Percentiles rank a stretch among this genome's conserved stretches.
phyloP scores from a whole-genome alignment of 2,888 invertebrate species.

The Amblyjoppa fuscipennis region DNA sequence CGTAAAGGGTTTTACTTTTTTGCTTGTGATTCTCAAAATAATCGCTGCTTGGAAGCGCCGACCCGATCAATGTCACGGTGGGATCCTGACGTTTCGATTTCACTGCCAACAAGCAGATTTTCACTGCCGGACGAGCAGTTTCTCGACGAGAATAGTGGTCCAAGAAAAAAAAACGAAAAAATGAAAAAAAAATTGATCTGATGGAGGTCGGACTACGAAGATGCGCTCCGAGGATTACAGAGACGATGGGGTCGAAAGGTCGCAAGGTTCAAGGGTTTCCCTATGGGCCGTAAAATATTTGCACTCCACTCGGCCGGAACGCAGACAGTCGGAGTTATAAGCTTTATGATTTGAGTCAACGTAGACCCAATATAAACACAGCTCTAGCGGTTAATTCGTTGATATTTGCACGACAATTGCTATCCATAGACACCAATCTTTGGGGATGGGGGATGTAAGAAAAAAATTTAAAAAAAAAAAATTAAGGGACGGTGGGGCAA shows the following conservation, averaged over 20 bases:
- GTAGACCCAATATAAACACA: conserved; percentile 71
- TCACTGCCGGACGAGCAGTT: neutral
- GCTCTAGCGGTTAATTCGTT: neutral
- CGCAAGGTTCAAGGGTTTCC: conserved; percentile 57
- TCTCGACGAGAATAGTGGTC: neutral
- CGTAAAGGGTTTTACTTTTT: no score
- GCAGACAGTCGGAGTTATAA: conserved; percentile 54
- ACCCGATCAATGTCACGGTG: no score
- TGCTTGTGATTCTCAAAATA: no score
- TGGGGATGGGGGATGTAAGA: no score
- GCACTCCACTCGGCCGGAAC: conserved; percentile 66
- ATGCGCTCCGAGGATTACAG: neutral
- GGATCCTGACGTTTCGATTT: no score
- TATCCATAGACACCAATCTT: neutral
- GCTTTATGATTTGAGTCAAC: conserved; percentile 74
- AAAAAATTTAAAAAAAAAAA: no score
- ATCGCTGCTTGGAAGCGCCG: no score
- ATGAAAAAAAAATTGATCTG: neutral
- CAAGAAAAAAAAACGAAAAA: neutral
- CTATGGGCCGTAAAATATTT: conserved; percentile 68
- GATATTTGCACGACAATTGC: neutral
- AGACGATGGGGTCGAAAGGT: conserved; percentile 32
- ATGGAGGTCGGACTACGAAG: conserved; percentile 10
- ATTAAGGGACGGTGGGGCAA: no score
- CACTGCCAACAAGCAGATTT: neutral